Evolutionary conservation across 2,888 invertebrate genomes (phyloP).

Genomic region (Watsonalla cultraria): DNA sequence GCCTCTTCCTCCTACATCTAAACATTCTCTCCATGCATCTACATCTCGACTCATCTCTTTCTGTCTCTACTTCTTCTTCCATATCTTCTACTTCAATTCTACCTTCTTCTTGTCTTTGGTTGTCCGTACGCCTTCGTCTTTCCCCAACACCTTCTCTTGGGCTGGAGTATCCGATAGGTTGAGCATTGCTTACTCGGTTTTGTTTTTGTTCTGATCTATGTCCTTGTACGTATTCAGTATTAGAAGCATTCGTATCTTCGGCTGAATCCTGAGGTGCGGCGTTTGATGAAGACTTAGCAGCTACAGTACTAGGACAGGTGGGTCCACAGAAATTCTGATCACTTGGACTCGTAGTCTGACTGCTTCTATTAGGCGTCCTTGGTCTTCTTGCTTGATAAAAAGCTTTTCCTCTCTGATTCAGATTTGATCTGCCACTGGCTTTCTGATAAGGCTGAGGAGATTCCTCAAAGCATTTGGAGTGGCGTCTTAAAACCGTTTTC

Average conservation of each 20-base stretch:
- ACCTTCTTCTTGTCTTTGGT: slow-evolving; percentile 10
- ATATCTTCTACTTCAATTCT: slow-evolving; percentile 23
- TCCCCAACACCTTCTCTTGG: slow-evolving; percentile 17
- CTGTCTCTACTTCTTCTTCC: slow-evolving; percentile 22
- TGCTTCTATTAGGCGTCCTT: background rate
- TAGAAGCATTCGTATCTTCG: background rate
- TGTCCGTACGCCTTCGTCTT: slow-evolving; percentile 14
- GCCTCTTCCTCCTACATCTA: slow-evolving; percentile 12
- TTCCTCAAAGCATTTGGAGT: background rate
- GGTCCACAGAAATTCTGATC: background rate
- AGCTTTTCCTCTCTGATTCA: background rate
- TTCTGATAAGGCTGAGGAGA: background rate
- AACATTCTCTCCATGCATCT: slow-evolving; percentile 25
- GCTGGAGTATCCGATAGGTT: slow-evolving; percentile 23
- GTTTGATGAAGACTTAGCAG: background rate
- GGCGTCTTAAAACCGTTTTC: background rate
- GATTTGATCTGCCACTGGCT: background rate
- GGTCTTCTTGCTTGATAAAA: background rate
- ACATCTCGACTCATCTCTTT: slow-evolving; percentile 17
- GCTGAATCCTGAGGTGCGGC: background rate
- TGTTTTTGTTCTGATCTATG: background rate
- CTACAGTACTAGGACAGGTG: background rate
- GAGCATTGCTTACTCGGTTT: slow-evolving; percentile 2
- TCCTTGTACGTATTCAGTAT: background rate
- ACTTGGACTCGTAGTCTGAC: background rate